Evolutionary conservation across 2,888 invertebrate genomes (phyloP), one percentile per base, ranked within the genome.

Genomic region (Eupithecia tripunctaria): DNA sequence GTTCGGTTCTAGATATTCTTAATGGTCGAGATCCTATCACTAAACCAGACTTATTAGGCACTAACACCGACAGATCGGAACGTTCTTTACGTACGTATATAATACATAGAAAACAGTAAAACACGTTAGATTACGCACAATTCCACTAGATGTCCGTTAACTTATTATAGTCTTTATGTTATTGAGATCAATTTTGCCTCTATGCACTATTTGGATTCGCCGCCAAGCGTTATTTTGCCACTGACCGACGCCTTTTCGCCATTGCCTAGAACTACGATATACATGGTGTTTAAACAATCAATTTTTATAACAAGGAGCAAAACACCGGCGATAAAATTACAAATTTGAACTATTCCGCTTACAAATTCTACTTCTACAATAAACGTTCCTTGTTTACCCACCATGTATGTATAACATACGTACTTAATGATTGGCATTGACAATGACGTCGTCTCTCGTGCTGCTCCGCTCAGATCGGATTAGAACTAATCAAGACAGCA

Each of bases 151-250:
- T 85, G 91, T 92, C 90, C 89, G 85, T 87, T 88, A 85, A 88
- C 84, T 87, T 87, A 88, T 10, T 84, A 83, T 90, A 91, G 91
- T 92, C 90, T 90, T 91, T 91, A 91, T 90, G 89, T 88, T 91
- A 93, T 87, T 94, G 94, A 94, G 94, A 94, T 94, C 94, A 94
- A 89, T 89, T 89, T 89, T 89, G 90, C 91, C 92, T 88, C 89
- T 90, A 88, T 85, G 89, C 90, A 89, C 90, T 90, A 89, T 82
- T 85, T 85, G 80, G 84, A 82, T 83, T 80, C 84, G 85, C 83
- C 87, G 86, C 87, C 87, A 77, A 80, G 82, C 85, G 83, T 72
- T 79, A 78, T 3, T 77, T 51, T 71, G 74, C 66, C 73, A 65
- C 74, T 36, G 70, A 68, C 78, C 77, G 71, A 76, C 79, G 75